Base-by-base conservation (phyloP, 2,113 vertebrate genomes). In the Carassius auratus region DNA sequence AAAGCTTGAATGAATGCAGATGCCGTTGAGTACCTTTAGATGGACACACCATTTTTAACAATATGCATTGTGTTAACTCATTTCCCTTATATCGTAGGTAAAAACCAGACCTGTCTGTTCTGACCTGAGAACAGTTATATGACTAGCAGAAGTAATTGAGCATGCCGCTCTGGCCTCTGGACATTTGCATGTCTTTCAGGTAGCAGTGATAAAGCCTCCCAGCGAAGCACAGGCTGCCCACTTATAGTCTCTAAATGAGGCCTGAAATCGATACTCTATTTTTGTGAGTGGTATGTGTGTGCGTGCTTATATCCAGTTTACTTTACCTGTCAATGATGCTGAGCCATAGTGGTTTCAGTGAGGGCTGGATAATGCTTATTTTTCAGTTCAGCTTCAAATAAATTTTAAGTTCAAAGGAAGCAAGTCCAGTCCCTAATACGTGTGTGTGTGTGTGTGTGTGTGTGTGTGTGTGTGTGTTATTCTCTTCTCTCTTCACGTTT, bases 81-180 rank as follows among this genome's bases (percentile, higher is more conserved):
- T 61, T 73, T 84, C 84, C 83, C 55, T 52, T 33, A 48, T 52
- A 62, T 87, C 86, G 86, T 77, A 62, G 38, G 69, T 82, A 59
- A 77, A 87, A 83, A 89, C 68, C 86, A 36, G 55, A 82, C 86
- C 76, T 85, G 84, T 89, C 83, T 82, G 57, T 66, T 45, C 59
- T 61, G 81, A 87, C 33, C 87, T 84, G 84, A 87, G 91, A 90
- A 92, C 87, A 90, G 87, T 94, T 92, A 90, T 74, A 83, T 92
- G 92, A 94, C 88, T 84, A 38, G 71, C 86, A 89, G 87, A 52
- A 79, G 86, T 62, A 76, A 89, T 90, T 89, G 91, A 92, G 85
- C 86, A 79, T 87, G 88, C 88, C 87, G 85, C 77, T 87, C 88
- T 64, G 79, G 88, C 83, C 86, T 80, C 62, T 68, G 83, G 59